A percentile compares a stretch with the other conserved stretches of the same genome.
These are phyloP conservation scores for Psilopsiagon aurifrons DNA, from an alignment of 2,113 vertebrate species.

Conservation along the genomic window DNA sequence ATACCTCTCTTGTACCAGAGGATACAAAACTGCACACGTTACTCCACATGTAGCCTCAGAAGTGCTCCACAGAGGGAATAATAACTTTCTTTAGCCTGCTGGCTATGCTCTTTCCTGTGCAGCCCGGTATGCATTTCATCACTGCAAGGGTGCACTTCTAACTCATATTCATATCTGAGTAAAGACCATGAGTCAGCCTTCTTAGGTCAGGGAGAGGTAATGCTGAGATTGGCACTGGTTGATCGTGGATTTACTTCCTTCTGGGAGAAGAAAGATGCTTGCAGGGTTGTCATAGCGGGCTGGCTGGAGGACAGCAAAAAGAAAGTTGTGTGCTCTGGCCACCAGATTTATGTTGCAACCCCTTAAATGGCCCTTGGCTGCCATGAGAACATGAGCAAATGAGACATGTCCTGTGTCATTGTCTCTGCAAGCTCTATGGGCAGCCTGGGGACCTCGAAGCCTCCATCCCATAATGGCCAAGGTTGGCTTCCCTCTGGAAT, in stretches of 20 bases:
- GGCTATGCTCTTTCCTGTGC: background rate
- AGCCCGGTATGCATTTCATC: background rate
- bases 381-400: background rate
- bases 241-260: background rate
- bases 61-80: background rate
- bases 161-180: background rate
- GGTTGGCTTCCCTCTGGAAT: background rate
- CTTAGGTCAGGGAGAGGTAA: background rate
- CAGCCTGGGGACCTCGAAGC: background rate
- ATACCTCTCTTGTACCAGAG: background rate
- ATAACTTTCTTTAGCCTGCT: background rate
- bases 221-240: fast-evolving
- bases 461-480: background rate
- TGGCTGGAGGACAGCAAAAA: background rate
- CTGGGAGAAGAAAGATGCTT: background rate
- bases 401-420: background rate
- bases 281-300: background rate
- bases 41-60: background rate
- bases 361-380: background rate
- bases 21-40: background rate
- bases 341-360: background rate
- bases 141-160: background rate
- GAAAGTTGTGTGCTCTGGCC: background rate
- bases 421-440: background rate
- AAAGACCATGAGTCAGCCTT: background rate